phyloP scores from a whole-genome alignment of 2,888 invertebrate species.

The Phymatocera aterrima region DNA sequence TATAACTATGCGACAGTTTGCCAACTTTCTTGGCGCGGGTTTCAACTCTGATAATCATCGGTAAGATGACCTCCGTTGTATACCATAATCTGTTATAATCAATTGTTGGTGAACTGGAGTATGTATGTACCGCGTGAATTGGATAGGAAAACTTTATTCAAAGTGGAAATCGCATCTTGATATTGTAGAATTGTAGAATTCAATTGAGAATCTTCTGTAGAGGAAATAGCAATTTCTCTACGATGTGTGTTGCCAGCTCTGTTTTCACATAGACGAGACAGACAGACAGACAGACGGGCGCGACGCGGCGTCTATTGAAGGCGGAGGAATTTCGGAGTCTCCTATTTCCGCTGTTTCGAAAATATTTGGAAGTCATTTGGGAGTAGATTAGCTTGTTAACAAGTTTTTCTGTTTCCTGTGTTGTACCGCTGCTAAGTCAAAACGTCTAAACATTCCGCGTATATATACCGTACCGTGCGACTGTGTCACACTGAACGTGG shows the following conservation, averaged over 20 bases:
- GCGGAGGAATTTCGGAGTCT: constrained; percentile 30
- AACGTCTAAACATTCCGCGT: constrained; percentile 44
- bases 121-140: neutral
- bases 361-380: constrained; percentile 49
- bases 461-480: constrained; percentile 25
- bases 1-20: neutral
- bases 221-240: neutral
- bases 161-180: neutral
- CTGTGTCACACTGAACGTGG: neutral
- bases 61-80: constrained; percentile 2
- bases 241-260: no score
- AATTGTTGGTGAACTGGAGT: constrained; percentile 8
- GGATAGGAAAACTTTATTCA: neutral
- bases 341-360: constrained; percentile 45
- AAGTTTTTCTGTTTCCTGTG: constrained; percentile 61
- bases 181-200: no score
- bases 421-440: constrained; percentile 46
- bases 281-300: no score
- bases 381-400: constrained; percentile 64
- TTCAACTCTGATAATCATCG: constrained; percentile 40
- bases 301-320: constrained; percentile 15
- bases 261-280: no score
- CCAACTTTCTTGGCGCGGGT: constrained; percentile 37
- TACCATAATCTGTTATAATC: constrained; percentile 35
- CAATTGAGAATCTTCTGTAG: neutral